Conservation (phyloP, 30 jellyfish, hydroid and myxozoan species). For the Catostylus mosaicus region DNA sequence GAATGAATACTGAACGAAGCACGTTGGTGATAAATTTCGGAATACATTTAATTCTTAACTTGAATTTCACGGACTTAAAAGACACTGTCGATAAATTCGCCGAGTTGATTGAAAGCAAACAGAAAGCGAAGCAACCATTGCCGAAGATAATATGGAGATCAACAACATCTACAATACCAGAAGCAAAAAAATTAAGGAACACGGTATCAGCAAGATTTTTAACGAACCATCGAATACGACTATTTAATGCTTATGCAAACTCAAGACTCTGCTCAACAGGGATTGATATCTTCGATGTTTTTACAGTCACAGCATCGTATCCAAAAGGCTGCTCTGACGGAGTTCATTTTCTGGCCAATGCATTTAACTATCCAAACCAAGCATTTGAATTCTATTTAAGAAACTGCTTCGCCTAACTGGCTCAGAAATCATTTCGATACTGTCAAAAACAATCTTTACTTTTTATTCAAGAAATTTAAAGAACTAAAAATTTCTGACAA, state of each 20-base stretch:
- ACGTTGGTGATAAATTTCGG: conserved; percentile 65
- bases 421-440: no score
- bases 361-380: conserved; percentile 22
- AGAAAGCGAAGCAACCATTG: neutral
- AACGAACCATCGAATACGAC: conserved; percentile 42
- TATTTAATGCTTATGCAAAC: conserved; percentile 59
- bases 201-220: conserved; percentile 37
- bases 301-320: conserved; percentile 38
- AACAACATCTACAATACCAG: conserved; percentile 47
- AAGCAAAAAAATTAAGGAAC: neutral
- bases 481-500: no score
- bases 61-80: neutral
- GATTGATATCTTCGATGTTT: conserved; percentile 48
- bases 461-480: no score
- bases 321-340: conserved; percentile 42
- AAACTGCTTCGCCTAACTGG: no score
- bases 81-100: conserved; percentile 34
- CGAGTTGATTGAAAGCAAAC: neutral
- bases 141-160: conserved; percentile 72
- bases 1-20: conserved; percentile 51
- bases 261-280: conserved; percentile 55
- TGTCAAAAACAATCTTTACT: no score
- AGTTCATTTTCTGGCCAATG: conserved; percentile 17
- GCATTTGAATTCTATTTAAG: conserved; percentile 7
- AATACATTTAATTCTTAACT: conserved; percentile 26